These are phyloP conservation scores for Zaprionus camerounensis DNA, from an alignment of 1,140 invertebrate genomes.

Conservation along the genomic window DNA sequence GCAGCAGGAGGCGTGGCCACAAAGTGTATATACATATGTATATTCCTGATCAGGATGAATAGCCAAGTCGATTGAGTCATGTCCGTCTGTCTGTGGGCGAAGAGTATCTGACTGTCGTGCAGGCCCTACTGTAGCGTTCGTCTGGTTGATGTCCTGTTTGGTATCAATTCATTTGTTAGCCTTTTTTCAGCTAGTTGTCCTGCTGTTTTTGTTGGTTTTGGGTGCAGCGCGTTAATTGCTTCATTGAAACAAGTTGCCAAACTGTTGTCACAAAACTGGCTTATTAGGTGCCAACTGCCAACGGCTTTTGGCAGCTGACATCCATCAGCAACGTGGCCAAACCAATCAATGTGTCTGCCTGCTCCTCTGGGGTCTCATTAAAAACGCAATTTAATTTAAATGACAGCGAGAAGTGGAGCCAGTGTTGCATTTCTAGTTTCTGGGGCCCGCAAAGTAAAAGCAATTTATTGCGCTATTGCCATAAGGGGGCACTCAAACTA, in stretches of 20 bases:
- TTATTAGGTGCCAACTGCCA: conserved; percentile 77
- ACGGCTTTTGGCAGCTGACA: conserved; percentile 50
- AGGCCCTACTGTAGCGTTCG: too few species aligned
- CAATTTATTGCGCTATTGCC: conserved; percentile 43
- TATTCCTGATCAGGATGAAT: too few species aligned
- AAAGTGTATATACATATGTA: too few species aligned
- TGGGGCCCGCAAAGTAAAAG: conserved; percentile 25
- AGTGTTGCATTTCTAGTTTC: conserved; percentile 35
- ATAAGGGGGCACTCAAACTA: conserved; percentile 45
- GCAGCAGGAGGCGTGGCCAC: too few species aligned
- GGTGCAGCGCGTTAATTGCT: conserved; percentile 68
- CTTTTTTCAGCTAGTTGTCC: conserved; percentile 3
- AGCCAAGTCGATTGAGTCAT: too few species aligned
- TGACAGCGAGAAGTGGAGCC: conserved; percentile 22
- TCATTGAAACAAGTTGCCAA: conserved; percentile 77
- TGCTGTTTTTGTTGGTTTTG: conserved; percentile 28
- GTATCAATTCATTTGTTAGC: conserved; percentile 62
- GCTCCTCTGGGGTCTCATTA: conserved; percentile 35
- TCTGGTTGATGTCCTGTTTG: conserved; percentile 66
- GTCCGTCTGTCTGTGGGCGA: too few species aligned
- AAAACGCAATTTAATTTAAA: conserved; percentile 64
- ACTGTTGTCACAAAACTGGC: conserved; percentile 52
- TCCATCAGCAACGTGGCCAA: conserved; percentile 26
- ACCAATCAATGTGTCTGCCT: background rate
- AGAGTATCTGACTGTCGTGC: too few species aligned